Evolutionary conservation across 2,888 invertebrate species (phyloP).

Genomic region (Linnaemya tessellans): DNA sequence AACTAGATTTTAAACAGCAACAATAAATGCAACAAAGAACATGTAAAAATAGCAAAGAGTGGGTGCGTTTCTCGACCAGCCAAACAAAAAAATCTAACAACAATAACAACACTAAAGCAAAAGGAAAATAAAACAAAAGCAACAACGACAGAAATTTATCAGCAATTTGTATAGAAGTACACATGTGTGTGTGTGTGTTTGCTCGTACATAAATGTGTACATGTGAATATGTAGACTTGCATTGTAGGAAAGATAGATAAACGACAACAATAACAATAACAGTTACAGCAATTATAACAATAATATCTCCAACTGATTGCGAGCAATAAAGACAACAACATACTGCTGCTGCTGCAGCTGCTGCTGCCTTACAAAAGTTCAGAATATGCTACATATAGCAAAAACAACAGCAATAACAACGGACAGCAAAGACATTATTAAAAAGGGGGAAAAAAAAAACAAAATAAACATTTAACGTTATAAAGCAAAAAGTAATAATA

Average conservation of each 20-base stretch:
- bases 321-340: conserved; percentile 46
- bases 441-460: conserved; percentile 4
- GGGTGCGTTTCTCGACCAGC: conserved; percentile 50
- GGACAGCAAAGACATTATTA: conserved; percentile 38
- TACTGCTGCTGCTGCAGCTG: neutral
- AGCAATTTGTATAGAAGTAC: conserved; percentile 34
- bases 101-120: neutral
- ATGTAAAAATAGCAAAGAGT: conserved; percentile 19
- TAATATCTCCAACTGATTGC: conserved; percentile 55
- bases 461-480: conserved; percentile 57
- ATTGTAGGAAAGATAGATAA: conserved; percentile 42
- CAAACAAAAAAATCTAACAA: conserved; percentile 1
- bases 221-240: neutral
- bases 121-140: conserved; percentile 28
- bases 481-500: conserved; percentile 19
- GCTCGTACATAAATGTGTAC: neutral
- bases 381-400: conserved; percentile 45
- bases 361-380: conserved; percentile 50
- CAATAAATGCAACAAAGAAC: conserved; percentile 13
- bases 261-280: conserved; percentile 35
- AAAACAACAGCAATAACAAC: conserved; percentile 11
- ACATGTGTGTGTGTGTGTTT: too few species aligned
- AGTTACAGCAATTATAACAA: conserved; percentile 17
- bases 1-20: conserved; percentile 29
- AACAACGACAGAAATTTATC: conserved; percentile 25